These are phyloP conservation scores for Octopus bimaculoides DNA, from an alignment of 1,140 invertebrate species.

Conservation along the genomic window DNA sequence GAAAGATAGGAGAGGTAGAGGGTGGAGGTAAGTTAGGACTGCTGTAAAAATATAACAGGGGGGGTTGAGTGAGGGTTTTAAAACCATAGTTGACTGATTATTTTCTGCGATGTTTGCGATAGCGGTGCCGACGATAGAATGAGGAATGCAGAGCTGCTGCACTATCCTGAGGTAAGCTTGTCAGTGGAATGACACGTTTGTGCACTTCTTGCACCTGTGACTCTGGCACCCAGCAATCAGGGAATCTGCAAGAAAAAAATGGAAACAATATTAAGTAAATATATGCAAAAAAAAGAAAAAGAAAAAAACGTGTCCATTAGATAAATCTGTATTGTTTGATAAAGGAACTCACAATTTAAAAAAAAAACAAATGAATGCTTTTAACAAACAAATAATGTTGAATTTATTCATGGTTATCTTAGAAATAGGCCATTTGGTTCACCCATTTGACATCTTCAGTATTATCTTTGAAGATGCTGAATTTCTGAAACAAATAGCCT, in stretches of 20 bases:
- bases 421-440: too few relatives aligned
- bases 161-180: slow-evolving; percentile 37
- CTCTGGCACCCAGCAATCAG: slow-evolving; percentile 42
- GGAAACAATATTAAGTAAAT: slow-evolving; percentile 12
- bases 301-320: too few relatives aligned
- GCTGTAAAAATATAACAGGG: not conserved
- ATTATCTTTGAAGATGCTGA: too few relatives aligned
- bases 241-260: slow-evolving; percentile 29
- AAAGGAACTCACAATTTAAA: too few relatives aligned
- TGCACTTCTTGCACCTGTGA: slow-evolving; percentile 34
- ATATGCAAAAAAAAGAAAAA: not conserved
- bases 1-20: not conserved
- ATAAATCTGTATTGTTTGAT: too few relatives aligned
- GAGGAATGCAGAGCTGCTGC: slow-evolving; percentile 25
- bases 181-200: slow-evolving; percentile 40
- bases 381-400: too few relatives aligned
- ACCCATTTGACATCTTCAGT: too few relatives aligned
- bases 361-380: too few relatives aligned
- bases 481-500: too few relatives aligned
- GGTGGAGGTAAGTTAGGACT: not conserved
- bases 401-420: too few relatives aligned
- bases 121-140: slow-evolving; percentile 29
- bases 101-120: slow-evolving; percentile 34
- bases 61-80: not conserved
- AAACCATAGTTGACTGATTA: slow-evolving; percentile 16